A percentile compares a stretch with the other conserved stretches of the same genome.
Evolutionary conservation across 1,140 invertebrate genomes (phyloP).

Genomic region (Drosophila suzukii): DNA sequence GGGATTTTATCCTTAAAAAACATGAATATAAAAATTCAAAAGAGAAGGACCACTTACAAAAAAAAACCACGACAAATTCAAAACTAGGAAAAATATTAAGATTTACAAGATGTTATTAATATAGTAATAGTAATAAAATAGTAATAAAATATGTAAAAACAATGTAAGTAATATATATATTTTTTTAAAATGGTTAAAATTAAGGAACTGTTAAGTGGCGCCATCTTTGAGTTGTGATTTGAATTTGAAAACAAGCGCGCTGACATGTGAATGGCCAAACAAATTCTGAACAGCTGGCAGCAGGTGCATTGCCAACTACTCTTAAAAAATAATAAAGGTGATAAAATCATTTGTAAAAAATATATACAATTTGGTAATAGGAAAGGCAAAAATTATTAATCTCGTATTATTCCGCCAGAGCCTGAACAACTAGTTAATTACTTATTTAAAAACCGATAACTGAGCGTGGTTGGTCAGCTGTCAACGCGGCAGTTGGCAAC

Average conservation of each 20-base stretch:
- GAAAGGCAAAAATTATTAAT: neutral
- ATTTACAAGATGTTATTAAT: too few relatives aligned
- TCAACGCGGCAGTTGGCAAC: conserved; percentile 54
- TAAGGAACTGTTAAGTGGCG: neutral
- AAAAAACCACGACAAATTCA: too few relatives aligned
- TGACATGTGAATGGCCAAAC: conserved; percentile 3
- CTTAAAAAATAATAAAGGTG: neutral
- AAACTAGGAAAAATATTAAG: too few relatives aligned
- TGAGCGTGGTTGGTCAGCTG: neutral
- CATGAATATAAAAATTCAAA: too few relatives aligned
- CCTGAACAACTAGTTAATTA: too few relatives aligned
- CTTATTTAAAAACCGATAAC: neutral
- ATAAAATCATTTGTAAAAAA: neutral
- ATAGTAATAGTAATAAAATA: too few relatives aligned
- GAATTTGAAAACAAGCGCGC: neutral
- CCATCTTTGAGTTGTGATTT: neutral
- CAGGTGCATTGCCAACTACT: conserved; percentile 2
- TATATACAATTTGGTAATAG: neutral
- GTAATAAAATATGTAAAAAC: too few relatives aligned
- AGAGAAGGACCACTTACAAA: too few relatives aligned
- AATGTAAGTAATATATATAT: too few relatives aligned
- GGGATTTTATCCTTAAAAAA: too few relatives aligned
- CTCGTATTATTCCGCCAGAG: neutral
- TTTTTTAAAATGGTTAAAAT: neutral
- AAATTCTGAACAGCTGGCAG: neutral